A percentile compares a stretch with the other conserved stretches of the same genome.
Evolutionary conservation across 2,797 vertebrate genomes (phyloP).

Genomic region (Amblyopsis hoosieri): DNA sequence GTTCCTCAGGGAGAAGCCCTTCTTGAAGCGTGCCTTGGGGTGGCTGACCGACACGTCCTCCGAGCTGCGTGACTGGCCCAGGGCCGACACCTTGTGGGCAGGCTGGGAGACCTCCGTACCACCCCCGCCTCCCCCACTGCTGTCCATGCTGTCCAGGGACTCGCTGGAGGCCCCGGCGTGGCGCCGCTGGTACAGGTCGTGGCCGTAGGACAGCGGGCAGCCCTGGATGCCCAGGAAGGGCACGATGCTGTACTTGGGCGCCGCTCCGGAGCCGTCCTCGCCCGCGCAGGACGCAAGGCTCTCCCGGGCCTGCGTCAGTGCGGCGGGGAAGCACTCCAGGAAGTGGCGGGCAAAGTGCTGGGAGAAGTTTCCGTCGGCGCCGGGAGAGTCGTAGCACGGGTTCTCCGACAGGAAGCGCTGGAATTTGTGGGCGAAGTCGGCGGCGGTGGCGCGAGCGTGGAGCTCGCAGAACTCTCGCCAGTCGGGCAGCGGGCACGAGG

Average conservation of each 20-base stretch:
- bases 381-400: conserved; percentile 90
- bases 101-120: conserved; percentile 66
- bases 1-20: conserved; percentile 95
- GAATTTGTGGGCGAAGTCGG: conserved; percentile 94
- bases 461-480: conserved; percentile 98
- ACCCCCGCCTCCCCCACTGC: conserved; percentile 69
- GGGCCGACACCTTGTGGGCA: conserved; percentile 80
- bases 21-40: conserved; percentile 89
- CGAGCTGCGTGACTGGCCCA: conserved; percentile 92
- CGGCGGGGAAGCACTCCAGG: conserved; percentile 88
- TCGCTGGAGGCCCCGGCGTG: conserved; percentile 85
- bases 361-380: conserved; percentile 89
- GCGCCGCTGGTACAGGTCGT: conserved; percentile 76
- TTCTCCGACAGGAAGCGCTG: conserved; percentile 92
- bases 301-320: conserved; percentile 79
- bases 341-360: conserved; percentile 92
- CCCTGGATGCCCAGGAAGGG: conserved; percentile 90
- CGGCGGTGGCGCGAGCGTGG: conserved; percentile 89
- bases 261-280: conserved; percentile 63
- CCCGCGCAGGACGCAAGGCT: conserved; percentile 57
- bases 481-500: conserved; percentile 86
- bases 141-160: conserved; percentile 89
- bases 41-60: conserved; percentile 88
- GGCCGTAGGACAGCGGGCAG: conserved; percentile 86
- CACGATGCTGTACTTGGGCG: conserved; percentile 86